Evolutionary conservation across 2,113 vertebrate genomes (phyloP), one percentile per base, ranked within the genome.

Genomic region (Brienomyrus longianalis): DNA sequence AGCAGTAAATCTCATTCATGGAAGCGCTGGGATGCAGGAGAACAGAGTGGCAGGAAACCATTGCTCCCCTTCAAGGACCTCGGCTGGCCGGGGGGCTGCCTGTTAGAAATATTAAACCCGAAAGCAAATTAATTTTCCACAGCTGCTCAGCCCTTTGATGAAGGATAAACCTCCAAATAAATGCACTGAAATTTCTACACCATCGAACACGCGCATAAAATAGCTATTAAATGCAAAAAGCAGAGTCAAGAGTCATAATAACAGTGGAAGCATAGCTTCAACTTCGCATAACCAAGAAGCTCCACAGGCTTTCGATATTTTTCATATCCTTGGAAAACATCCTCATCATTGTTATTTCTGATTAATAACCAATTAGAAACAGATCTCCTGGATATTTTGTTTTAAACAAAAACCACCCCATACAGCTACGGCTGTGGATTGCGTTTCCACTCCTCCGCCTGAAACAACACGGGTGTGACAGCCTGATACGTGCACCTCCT

Each of bases 101-200:
- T 94, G 91, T 93, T 93, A 95, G 88, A 92, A 93, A 95, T 93
- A 92, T 94, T 90, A 93, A 95, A 90, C 95, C 92, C 95, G 91
- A 93, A 92, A 93, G 95, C 93, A 94, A 94, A 94, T 95, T 94
- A 93, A 50, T 90, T 93, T 94, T 89, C 94, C 93, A 92, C 93
- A 91, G 89, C 91, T 94, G 43, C 80, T 94, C 89, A 13, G 86
- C 43, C 56, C n/a, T 13, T 21, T 83, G 50, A 52, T 52, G 31
- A 80, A 19, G 45, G 13, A 51, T 35, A 54, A 31, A 83, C 87
- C 43, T 59, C 17, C 6, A 43, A 54, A 51, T 89, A 54, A 89
- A 80, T 92, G 62, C 84, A 50, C 39, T 21, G 21, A 47, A 48
- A 83, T 45, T 13, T 84, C 21, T 48, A n/a, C 45, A n/a, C 45